Conservation (phyloP, 2,888 invertebrate genomes). For the Subacronicta megacephala region DNA sequence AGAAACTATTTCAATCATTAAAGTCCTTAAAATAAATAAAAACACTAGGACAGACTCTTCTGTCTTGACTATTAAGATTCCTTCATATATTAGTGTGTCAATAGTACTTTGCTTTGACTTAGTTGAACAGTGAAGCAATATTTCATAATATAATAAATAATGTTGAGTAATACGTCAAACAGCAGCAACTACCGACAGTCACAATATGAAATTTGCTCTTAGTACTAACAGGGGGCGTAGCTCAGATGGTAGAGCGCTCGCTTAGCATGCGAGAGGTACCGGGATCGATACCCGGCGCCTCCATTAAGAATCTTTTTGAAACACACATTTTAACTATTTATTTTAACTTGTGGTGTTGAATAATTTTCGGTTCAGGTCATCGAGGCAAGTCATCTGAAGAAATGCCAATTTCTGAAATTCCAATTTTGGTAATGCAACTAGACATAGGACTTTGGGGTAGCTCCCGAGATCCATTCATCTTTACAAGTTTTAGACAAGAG, state of each 20-base stretch:
- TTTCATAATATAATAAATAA: slow-evolving; percentile 4
- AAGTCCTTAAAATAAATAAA: no score
- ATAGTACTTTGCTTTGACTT: no score
- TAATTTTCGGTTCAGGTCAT: no score
- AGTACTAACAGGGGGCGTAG: slow-evolving; percentile 64
- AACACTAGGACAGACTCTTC: no score
- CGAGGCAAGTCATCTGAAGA: no score
- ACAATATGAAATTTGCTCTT: not conserved
- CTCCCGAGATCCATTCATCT: not conserved
- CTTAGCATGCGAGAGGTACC: slow-evolving; percentile 88
- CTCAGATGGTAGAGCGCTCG: slow-evolving; percentile 85
- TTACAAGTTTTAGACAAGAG: not conserved
- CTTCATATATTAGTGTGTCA: no score
- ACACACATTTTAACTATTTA: not conserved
- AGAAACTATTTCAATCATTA: no score
- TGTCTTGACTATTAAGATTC: no score
- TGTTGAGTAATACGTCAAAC: not conserved
- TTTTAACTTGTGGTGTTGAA: no score
- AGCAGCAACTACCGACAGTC: not conserved
- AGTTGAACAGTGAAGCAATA: no score
- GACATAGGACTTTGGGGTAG: not conserved
- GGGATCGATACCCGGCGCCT: slow-evolving; percentile 89
- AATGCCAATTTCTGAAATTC: no score
- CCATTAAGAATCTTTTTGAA: slow-evolving; percentile 60
- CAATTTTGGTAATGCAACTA: not conserved